A percentile compares a stretch with the other conserved stretches of the same genome.
phyloP scores from a whole-genome alignment of 1,140 invertebrate species.

The Delia radicum region DNA sequence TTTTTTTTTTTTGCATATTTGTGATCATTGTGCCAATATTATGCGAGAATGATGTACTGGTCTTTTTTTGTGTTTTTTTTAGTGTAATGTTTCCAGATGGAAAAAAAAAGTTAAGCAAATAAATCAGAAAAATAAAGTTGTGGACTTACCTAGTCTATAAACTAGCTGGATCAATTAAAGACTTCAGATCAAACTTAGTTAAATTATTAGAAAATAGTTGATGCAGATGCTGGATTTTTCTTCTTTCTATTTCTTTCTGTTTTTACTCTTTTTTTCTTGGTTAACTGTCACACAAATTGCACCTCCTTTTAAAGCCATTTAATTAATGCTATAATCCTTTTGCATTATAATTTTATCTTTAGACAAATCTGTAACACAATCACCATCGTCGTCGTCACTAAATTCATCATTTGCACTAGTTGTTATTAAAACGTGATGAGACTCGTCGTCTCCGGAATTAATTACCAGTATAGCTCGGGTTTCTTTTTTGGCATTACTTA shows the following conservation, averaged over 20 bases:
- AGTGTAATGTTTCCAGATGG: too few relatives aligned
- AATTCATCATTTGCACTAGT: slow-evolving; percentile 20
- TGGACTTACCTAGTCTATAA: too few relatives aligned
- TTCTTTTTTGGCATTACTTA: not conserved
- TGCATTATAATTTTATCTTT: not conserved
- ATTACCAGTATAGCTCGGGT: slow-evolving; percentile 7
- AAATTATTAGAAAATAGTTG: too few relatives aligned
- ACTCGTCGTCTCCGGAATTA: not conserved
- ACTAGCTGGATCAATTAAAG: too few relatives aligned
- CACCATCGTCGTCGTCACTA: slow-evolving; percentile 30
- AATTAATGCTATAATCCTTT: not conserved
- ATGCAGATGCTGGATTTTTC: slow-evolving; percentile 22
- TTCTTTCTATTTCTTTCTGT: too few relatives aligned
- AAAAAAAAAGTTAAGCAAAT: too few relatives aligned
- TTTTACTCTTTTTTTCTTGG: slow-evolving; percentile 29
- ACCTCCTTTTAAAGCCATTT: not conserved
- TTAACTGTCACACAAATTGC: not conserved
- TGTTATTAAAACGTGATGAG: slow-evolving; percentile 22
- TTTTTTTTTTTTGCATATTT: too few relatives aligned
- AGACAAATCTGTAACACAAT: slow-evolving; percentile 30
- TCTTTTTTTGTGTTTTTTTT: too few relatives aligned
- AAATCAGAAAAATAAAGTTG: too few relatives aligned
- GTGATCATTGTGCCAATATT: too few relatives aligned
- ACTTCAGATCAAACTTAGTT: too few relatives aligned
- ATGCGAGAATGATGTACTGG: too few relatives aligned